Evolutionary conservation across 2,888 invertebrate species (phyloP), one percentile per base, ranked within the genome.

Genomic region (Campoplex capitator): DNA sequence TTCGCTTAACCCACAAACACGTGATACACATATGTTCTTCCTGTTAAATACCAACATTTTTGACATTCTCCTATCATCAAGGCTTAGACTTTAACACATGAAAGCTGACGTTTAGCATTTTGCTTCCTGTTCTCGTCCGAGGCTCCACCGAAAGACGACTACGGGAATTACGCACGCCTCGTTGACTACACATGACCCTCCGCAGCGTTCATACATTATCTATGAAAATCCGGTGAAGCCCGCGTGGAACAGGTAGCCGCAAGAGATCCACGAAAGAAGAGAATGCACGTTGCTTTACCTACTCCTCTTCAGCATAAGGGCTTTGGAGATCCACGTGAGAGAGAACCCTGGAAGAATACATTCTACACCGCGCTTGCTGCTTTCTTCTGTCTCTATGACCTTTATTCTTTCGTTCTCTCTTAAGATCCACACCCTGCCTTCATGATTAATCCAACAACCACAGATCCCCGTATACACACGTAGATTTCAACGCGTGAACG

Each of bases 401-500:
- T 78, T 71, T 70, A 35, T 70, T 81, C 81, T 54, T 67, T 81
- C 51, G 28, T 67, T 79, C 79, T 48, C 74, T 81, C 67, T 23
- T 23, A n/a, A 62, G 42, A 74, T 62, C 23, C 71, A 79, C 75
- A 80, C 82, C 78, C 84, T 79, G 71, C 71, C 65, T 80, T 79
- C 75, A 82, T 62, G 74, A 82, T 86, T 81, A 88, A 82, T 87
- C 87, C 85, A 83, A 87, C 87, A 76, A 85, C 88, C 88, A 78
- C 87, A 87, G 79, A 73, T 83, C 35, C 65, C 45, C 79, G 68
- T 78, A 65, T 83, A 77, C 83, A 76, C 86, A 78, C 83, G 82
- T 88, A 84, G 87, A 86, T 82, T 79, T 83, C 42, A 85, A 85
- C 75, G 82, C 83, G 82, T 62, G 89, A 90, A 92, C 92, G 92